Percentiles rank a stretch among this genome's conserved stretches.
phyloP scores from a whole-genome alignment of 2,113 vertebrate genomes.

The Corapipo altera region DNA sequence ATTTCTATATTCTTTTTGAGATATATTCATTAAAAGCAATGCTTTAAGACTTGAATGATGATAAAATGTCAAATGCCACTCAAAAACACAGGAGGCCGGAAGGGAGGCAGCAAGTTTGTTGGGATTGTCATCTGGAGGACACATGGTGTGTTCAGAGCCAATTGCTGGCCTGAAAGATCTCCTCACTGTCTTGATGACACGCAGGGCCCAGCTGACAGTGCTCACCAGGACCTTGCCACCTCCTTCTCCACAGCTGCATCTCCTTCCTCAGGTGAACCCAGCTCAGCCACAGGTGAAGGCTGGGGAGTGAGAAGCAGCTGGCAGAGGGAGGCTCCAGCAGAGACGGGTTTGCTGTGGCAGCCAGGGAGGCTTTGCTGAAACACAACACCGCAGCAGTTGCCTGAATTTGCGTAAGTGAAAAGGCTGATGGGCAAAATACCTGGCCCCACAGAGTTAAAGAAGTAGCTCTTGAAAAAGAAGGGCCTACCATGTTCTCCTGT shows the following conservation, averaged over 20 bases:
- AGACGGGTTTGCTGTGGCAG: background rate
- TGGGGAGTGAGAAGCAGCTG: rapidly evolving
- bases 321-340: background rate
- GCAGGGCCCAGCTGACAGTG: background rate
- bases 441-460: background rate
- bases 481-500: rapidly evolving
- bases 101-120: too few species aligned
- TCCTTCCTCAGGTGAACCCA: too few species aligned
- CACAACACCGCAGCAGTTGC: rapidly evolving
- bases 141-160: background rate
- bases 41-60: background rate
- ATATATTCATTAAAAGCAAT: background rate
- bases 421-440: background rate
- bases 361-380: background rate
- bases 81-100: background rate
- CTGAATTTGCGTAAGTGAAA: rapidly evolving
- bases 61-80: background rate
- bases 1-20: background rate
- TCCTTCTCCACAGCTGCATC: background rate
- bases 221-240: background rate
- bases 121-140: background rate
- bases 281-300: rapidly evolving
- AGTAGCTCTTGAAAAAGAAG: rapidly evolving
- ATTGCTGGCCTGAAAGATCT: background rate
- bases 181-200: background rate